Base-by-base conservation (phyloP, 1,140 invertebrate genomes). In the Drosophila repleta region DNA sequence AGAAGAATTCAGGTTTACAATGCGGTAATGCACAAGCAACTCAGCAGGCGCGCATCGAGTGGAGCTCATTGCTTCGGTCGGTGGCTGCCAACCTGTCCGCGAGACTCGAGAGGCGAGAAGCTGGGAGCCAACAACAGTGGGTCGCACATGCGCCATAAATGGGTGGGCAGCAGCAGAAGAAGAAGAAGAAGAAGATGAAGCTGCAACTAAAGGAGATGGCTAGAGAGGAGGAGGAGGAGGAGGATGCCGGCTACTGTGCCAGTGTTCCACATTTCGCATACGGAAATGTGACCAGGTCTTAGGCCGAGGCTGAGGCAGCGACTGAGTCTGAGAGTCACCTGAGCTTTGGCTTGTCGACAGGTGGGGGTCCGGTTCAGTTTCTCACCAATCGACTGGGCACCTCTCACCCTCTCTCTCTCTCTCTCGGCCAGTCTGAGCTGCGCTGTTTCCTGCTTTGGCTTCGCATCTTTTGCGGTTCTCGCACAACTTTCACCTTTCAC, bases 401-500 rank as follows among this genome's bases (percentile, higher is more conserved):
- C 72, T 63, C 71, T 66, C 13, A 17, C 43, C 60, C 53, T 29
- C 26, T 11, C 21, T 20, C 24, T 15, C 43, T 39, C 41, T 8
- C 37, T 43, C 48, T 45, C 32, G 11, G 10, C 32, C 32, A 3
- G 32, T 11, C 32, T 11, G 15, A 8, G 8, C 51, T 15, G n/a
- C 3, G 39, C 41, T 46, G 62, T 60, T 64, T 81, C 53, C 63
- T 69, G 65, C 65, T 72, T 55, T 74, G 63, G 49, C 52, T 64
- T 61, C 43, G 58, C 70, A 57, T 67, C 55, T 49, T 55, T 79
- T 88, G 83, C 84, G 83, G 79, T 88, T 88, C 83, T 88, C 83
- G 74, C 52, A 69, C 83, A 88, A 88, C 83, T 88, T 88, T 88
- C 83, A 88, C 84, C 83, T 88, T 88, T 88, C 83, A 88, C 83